A percentile compares a stretch with the other conserved stretches of the same genome.
These are phyloP conservation scores for Hirtodrosophila histrioides DNA, from an alignment of 2,888 invertebrate species.

Conservation along the genomic window DNA sequence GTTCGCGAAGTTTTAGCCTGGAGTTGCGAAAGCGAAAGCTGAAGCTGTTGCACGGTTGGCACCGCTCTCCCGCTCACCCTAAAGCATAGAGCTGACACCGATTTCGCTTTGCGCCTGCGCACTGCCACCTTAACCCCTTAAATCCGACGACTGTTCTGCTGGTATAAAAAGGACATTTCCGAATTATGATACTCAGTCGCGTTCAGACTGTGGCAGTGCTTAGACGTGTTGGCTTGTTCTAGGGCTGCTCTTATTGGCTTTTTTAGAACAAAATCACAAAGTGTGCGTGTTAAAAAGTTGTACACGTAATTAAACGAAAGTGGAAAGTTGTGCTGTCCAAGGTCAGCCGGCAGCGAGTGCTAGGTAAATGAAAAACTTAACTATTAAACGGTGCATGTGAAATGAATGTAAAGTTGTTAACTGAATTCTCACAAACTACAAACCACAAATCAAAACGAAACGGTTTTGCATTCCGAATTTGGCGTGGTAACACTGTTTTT, in stretches of 20 bases:
- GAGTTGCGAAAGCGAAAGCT: conserved; percentile 46
- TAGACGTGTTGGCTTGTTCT: conserved; percentile 27
- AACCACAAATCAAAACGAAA: not conserved
- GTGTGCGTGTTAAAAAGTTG: conserved; percentile 64
- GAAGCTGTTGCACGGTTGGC: conserved; percentile 54
- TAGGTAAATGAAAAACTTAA: conserved; percentile 25
- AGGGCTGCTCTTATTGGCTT: conserved; percentile 20
- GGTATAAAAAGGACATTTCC: conserved; percentile 59
- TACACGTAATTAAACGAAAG: conserved; percentile 54
- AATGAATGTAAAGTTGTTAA: conserved; percentile 13
- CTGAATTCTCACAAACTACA: not conserved
- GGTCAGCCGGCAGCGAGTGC: conserved; percentile 39
- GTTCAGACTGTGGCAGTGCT: conserved; percentile 68
- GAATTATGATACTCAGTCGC: conserved; percentile 57
- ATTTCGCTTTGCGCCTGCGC: conserved; percentile 74
- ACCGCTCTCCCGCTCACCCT: conserved; percentile 23
- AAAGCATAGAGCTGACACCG: conserved; percentile 55
- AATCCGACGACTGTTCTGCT: conserved; percentile 20
- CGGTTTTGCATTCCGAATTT: conserved; percentile 5
- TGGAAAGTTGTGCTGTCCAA: conserved; percentile 26
- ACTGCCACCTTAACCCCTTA: conserved; percentile 32
- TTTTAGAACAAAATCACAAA: conserved; percentile 35
- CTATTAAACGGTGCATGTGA: conserved; percentile 14
- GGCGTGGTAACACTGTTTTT: not conserved
- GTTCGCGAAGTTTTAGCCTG: conserved; percentile 42